Conservation (phyloP, 2,888 invertebrate genomes). For the Hypolimnas misippus region DNA sequence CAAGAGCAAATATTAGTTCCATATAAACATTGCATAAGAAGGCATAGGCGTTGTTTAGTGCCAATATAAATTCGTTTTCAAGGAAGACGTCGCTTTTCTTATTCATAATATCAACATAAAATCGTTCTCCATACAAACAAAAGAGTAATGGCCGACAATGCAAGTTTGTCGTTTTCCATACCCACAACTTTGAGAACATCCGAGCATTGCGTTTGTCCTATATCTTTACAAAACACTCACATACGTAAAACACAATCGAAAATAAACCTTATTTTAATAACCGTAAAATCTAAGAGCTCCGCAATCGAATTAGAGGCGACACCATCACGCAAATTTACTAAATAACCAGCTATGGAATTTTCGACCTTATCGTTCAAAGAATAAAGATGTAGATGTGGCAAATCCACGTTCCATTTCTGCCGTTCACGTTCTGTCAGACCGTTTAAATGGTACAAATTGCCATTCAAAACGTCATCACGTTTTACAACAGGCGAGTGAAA, state of each 20-base stretch:
- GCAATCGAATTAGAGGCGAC: slow-evolving; percentile 11
- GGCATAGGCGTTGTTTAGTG: too few relatives aligned
- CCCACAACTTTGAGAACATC: slow-evolving; percentile 58
- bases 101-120: background rate
- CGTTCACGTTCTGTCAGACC: slow-evolving; percentile 48
- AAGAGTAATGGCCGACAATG: slow-evolving; percentile 57
- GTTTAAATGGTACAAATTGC: slow-evolving; percentile 64
- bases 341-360: background rate
- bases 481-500: slow-evolving; percentile 49
- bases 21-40: too few relatives aligned
- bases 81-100: background rate
- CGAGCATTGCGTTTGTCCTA: slow-evolving; percentile 21
- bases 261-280: slow-evolving; percentile 11
- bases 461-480: slow-evolving; percentile 64
- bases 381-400: slow-evolving; percentile 37
- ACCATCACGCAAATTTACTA: background rate
- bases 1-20: too few relatives aligned
- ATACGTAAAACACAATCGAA: background rate
- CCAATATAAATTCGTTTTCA: too few relatives aligned
- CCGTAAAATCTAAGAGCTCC: slow-evolving; percentile 10
- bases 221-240: background rate
- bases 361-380: slow-evolving; percentile 38
- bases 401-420: slow-evolving; percentile 44
- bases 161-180: slow-evolving; percentile 63
- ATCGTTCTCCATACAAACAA: slow-evolving; percentile 35